Evolutionary conservation across 37 sponge, comb jelly and placozoan genomes (phyloP).

Genomic region (Lycopodina hypogea): DNA sequence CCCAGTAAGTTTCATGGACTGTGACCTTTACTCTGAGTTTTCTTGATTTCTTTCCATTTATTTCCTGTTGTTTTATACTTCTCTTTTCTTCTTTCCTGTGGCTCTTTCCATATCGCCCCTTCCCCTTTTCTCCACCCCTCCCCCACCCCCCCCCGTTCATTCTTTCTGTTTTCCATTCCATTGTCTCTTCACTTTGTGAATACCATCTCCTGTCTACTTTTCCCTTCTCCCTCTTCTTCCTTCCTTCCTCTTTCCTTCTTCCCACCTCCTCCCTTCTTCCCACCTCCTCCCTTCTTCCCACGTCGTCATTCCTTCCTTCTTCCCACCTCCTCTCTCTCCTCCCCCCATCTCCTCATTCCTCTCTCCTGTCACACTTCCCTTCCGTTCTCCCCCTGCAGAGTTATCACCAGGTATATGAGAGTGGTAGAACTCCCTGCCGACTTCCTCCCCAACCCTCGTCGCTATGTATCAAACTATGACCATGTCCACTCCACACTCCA

Average conservation of each 20-base stretch:
- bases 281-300: neutral
- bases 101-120: too few relatives aligned
- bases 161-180: too few relatives aligned
- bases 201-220: slow-evolving; percentile 54
- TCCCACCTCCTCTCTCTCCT: neutral
- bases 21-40: neutral
- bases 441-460: slow-evolving; percentile 60
- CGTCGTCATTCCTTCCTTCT: neutral
- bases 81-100: too few relatives aligned
- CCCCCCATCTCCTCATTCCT: neutral
- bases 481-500: slow-evolving; percentile 7
- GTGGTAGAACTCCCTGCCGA: slow-evolving; percentile 46
- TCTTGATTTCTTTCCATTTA: too few relatives aligned
- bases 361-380: neutral
- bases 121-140: too few relatives aligned
- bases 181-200: too few relatives aligned
- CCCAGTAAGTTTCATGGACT: slow-evolving; percentile 30
- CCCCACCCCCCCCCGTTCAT: too few relatives aligned
- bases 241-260: slow-evolving; percentile 38
- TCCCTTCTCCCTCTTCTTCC: slow-evolving; percentile 15
- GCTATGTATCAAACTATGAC: slow-evolving; percentile 28
- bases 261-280: neutral
- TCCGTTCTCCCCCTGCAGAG: slow-evolving; percentile 15
- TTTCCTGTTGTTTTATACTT: too few relatives aligned
- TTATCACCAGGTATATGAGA: slow-evolving; percentile 47